Base-by-base conservation (phyloP, 1,140 invertebrate genomes). In the Chelonus insularis region DNA sequence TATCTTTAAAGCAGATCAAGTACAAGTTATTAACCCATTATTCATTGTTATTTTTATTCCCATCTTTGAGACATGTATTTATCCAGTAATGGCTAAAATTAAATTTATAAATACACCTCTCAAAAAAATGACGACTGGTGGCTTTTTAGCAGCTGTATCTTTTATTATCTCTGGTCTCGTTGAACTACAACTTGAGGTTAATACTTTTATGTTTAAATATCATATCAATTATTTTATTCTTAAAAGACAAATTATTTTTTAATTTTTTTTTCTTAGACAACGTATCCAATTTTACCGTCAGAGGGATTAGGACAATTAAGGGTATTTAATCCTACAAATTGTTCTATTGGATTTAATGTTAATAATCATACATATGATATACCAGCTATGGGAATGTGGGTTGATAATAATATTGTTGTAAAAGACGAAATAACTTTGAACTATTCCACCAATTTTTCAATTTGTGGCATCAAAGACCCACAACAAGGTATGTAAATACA, bases 91-190 rank as follows among this genome's bases (percentile, higher is more conserved):
- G 12, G 69, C 65, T 0, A 85, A 83, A 60, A 63, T 84, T 21
- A 72, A 80, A 12, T 32, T 83, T 5, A 82, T 88, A 1, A 74
- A 82, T 72, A 85, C 82, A 1, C 91, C 92, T 0, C 73, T 96
- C 20, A 88, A 92, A 64, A 87, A 91, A 74, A 87, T 97, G 63
- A 84, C 85, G 0, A 81, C 86, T 48, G 96, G 97, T 21, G 95
- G 95, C 54, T 66, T 95, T 11, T 76, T 99, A 2, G 93, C 93
- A 7, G 89, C 88, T 4, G 25, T 88, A 3, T 87, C 96, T 0
- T 99, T 99, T 76, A 74, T 93, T n/a, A 83, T 95, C 32, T 95
- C 96, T 12, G 95, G 88, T 16, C 69, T 94, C 29, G 84, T 98
- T 1, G 92, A 98, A 81, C 67, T 93, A 1, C 76, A 88, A 69